These are phyloP conservation scores for Strigamia maritima DNA, from an alignment of 2,888 invertebrate genomes.

Conservation along the genomic window DNA sequence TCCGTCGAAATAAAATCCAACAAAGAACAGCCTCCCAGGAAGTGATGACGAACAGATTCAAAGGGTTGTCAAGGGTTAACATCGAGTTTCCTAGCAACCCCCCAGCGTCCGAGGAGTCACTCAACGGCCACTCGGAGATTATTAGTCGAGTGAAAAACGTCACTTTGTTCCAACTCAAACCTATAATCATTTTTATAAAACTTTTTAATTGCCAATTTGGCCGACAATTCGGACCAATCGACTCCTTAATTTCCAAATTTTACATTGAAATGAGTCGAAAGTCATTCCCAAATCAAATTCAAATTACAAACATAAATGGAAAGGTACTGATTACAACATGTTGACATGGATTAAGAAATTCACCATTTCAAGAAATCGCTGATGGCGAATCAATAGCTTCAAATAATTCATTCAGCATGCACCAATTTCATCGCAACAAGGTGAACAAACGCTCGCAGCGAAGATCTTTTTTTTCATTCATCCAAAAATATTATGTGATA, in stretches of 20 bases:
- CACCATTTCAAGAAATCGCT: background rate
- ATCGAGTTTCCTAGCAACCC: conserved; percentile 9
- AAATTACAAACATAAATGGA: background rate
- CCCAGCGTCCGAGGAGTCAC: conserved; percentile 4
- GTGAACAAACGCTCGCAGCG: background rate
- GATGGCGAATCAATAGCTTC: background rate
- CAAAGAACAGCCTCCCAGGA: background rate
- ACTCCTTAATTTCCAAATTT: too few relatives aligned
- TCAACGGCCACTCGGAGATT: conserved; percentile 22
- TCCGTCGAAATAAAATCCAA: background rate
- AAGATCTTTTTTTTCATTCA: background rate
- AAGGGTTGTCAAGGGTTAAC: conserved; percentile 12
- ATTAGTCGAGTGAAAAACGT: background rate
- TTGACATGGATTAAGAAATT: too few relatives aligned
- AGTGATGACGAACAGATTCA: conserved; percentile 18
- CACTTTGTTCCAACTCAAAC: background rate
- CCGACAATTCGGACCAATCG: background rate
- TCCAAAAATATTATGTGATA: background rate
- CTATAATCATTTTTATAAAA: background rate
- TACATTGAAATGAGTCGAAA: too few relatives aligned
- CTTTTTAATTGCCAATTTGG: background rate
- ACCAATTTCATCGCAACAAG: background rate
- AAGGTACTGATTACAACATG: background rate
- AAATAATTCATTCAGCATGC: conserved; percentile 21
- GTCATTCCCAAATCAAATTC: background rate